Base-by-base conservation (phyloP, 2,888 invertebrate species). In the Hemistola chrysoprasaria region DNA sequence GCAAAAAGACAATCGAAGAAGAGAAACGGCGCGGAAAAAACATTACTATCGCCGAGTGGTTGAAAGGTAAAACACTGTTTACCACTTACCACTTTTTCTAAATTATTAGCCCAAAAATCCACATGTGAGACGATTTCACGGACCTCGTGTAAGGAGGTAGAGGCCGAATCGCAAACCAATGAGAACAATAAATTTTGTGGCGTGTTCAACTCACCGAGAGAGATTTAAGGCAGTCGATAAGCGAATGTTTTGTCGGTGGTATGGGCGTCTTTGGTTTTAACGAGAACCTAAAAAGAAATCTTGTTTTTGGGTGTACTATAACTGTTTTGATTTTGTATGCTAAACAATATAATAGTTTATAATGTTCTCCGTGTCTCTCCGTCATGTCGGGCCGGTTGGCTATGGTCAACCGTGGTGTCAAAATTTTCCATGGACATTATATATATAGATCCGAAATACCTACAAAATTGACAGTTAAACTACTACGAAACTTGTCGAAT, bases 171-270 rank as follows among this genome's bases (percentile, higher is more conserved):
- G 57, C 52, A 52, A 65, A 65, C 59, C 65, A 59, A 68, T 62
- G 62, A 61, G 60, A 53, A 62, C 59, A 56, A 66, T 72, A 71
- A 68, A 71, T 71, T 67, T 60, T 42, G 50, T 58, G 56, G 56
- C 51, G 69, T 70, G 70, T 56, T 72, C 72, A 75, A 70, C 75
- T 72, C 68, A 63, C 66, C 63, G 73, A 64, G 62, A 73, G 66
- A 78, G 78, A 78, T 78, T 78, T 78, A 77, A 71, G 67, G 68
- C 59, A 69, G 71, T 56, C 73, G 75, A 77, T 76, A 73, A 67
- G 71, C 65, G 70, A 66, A 62, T 71, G 74, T 71, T 65, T 65
- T 70, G 71, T 67, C 62, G 61, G 67, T 56, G 63, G 62, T 66
- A 48, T 41, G 40, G 40, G 39, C 42, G 40, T 48, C 52, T 44